Evolutionary conservation across 2,797 vertebrate species (phyloP), one percentile per base, ranked within the genome.

Genomic region (Chlorospingus semifuscus): DNA sequence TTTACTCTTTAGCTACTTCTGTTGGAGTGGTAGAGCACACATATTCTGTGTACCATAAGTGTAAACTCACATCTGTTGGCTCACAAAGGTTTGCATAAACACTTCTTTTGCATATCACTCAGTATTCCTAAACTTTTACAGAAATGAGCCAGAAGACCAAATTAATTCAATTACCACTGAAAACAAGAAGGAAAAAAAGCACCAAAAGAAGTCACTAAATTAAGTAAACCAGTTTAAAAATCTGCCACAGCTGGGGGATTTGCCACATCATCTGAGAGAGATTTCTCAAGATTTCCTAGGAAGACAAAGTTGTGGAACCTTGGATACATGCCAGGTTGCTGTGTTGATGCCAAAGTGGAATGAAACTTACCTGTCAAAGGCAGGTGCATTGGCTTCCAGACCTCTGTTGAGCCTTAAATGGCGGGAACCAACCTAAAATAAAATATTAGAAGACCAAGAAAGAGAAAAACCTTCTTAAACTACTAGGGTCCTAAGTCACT

Each of bases 361-460:
- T 2, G 26, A 86, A 87, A 42, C 95, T 49, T 98, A 98, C 98
- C 97, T 98, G 95, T 98, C 98, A 74, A 98, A 98, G 59, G 98
- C 98, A 95, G 98, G 98, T 53, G 98, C 98, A 53, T 98, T 98
- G 49, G 98, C 98, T 96, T 98, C 98, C 56, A 98, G 95, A 94
- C 98, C 98, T 96, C 98, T 97, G 91, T 97, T 98, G 71, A 98
- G 97, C 66, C 97, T 98, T 79, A 98, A 92, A 97, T 98, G 98
- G 92, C 95, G 97, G 74, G 98, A 98, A 71, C 98, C 98, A 68
- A 98, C 98, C 98, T 98, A 79, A 61, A 87, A 42, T 27, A 87
- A 83, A 92, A 91, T 15, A 81, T 87, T 64, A 72, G 41, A 83
- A 87, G 44, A 55, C 46, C 39, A 70, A 17, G 19, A 83, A 56